Percentiles rank a stretch among this genome's conserved stretches.
phyloP scores from a whole-genome alignment of 2,797 vertebrate species.

The Megalops cyprinoides region DNA sequence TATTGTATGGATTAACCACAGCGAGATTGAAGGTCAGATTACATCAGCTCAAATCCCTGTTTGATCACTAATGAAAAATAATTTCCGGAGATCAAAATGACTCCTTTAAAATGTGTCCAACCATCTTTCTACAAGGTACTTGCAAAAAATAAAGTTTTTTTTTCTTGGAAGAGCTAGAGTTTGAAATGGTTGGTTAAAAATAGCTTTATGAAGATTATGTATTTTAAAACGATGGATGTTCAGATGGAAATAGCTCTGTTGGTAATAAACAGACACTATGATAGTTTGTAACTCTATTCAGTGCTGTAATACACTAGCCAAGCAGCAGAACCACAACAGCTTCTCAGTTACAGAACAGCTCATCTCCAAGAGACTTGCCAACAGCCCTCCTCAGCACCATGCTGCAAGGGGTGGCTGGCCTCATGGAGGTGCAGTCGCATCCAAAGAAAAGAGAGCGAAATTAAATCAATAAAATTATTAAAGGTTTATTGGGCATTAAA shows the following conservation, averaged over 20 bases:
- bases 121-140: background rate
- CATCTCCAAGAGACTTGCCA: conserved; percentile 38
- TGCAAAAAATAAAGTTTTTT: background rate
- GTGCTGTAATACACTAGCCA: conserved; percentile 31
- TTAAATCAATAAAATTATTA: background rate
- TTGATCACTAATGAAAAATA: conserved; percentile 13
- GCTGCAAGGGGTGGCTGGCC: conserved; percentile 24
- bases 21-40: conserved; percentile 25
- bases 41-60: conserved; percentile 23
- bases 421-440: background rate
- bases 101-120: background rate
- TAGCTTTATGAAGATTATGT: conserved; percentile 32
- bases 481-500: background rate
- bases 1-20: background rate
- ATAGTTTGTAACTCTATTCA: background rate
- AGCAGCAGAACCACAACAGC: conserved; percentile 55
- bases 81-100: conserved; percentile 16
- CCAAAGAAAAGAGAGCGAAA: background rate
- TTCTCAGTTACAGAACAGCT: conserved; percentile 40
- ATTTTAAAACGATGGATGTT: conserved; percentile 36
- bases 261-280: background rate
- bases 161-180: background rate
- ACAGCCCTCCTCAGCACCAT: conserved; percentile 21
- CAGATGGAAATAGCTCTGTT: background rate
- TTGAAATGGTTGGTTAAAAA: conserved; percentile 1